Percentiles rank a stretch among this genome's conserved stretches.
These are phyloP conservation scores for Antheraea yamamai DNA, from an alignment of 2,888 invertebrate genomes.

Conservation along the genomic window DNA sequence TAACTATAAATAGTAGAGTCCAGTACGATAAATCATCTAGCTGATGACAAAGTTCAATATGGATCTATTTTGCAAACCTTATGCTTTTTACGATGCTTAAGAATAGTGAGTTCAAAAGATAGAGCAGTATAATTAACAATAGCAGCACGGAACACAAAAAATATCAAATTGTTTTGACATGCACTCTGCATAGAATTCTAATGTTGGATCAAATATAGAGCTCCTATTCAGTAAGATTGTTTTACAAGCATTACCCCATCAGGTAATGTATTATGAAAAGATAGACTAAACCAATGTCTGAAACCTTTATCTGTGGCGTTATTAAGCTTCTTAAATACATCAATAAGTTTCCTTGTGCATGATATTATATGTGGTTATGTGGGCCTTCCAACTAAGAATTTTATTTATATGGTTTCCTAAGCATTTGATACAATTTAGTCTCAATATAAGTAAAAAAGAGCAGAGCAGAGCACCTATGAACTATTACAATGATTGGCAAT, in stretches of 20 bases:
- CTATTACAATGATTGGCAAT: background rate
- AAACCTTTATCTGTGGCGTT: background rate
- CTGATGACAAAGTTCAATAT: too few species aligned
- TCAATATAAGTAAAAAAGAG: background rate
- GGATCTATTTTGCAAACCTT: too few species aligned
- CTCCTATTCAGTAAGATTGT: background rate
- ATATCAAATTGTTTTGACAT: too few species aligned
- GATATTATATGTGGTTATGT: background rate
- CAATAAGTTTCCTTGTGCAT: background rate
- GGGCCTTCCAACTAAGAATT: background rate
- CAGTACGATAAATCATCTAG: too few species aligned
- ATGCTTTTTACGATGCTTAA: too few species aligned
- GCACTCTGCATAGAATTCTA: too few species aligned
- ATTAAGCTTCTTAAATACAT: background rate
- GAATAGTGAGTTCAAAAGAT: too few species aligned
- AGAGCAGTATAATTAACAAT: too few species aligned
- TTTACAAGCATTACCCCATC: background rate
- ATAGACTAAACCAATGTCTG: background rate
- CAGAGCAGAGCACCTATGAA: background rate
- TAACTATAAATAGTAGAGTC: too few species aligned
- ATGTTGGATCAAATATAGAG: too few species aligned
- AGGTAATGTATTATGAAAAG: background rate
- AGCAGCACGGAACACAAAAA: too few species aligned
- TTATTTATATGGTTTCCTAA: background rate
- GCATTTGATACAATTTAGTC: background rate